Evolutionary conservation across 1,140 invertebrate genomes (phyloP), one percentile per base, ranked within the genome.

Genomic region (Samia ricini): DNA sequence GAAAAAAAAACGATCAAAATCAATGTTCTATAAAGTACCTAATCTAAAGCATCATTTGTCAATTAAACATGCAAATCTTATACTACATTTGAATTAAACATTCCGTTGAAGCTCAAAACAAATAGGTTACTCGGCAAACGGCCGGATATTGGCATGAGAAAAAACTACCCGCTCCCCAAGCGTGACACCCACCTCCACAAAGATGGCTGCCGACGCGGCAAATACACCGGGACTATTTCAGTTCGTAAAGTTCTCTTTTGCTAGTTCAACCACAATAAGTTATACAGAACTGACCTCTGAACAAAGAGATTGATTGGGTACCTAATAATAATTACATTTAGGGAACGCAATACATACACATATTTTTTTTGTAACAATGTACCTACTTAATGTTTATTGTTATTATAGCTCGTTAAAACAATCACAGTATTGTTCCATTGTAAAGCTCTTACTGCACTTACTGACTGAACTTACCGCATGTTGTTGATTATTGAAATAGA

Each of bases 181-280:
- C 51, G 29, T 68, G 60, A 60, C 71, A 71, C 74, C 73, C 72
- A 29, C 79, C 72, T 61, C 77, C 77, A 74, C 81, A 76, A 80
- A 81, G 77, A 83, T 80, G 79, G 80, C 79, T 76, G 73, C 77
- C 75, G 70, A 66, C 64, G 72, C 69, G 69, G 64, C 73, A 85
- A 86, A 87, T 83, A 85, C 81, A 70, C 77, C 56, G 62, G 67
- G 86, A 88, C 83, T 88, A 88, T 88, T 86, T 80, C 83, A 86
- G 85, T 85, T 85, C 79, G 60, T 69, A 81, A 88, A 88, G 77
- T 85, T 86, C 76, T 79, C 72, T 81, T 79, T 76, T 74, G 75
- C 66, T 76, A 61, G 76, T 77, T 68, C 79, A 77, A 81, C 74
- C 72, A 60, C 65, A 71, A 61, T 68, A 56, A 68, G 69, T 69